phyloP scores from a whole-genome alignment of 2,797 vertebrate species.

The Danio choprae region DNA sequence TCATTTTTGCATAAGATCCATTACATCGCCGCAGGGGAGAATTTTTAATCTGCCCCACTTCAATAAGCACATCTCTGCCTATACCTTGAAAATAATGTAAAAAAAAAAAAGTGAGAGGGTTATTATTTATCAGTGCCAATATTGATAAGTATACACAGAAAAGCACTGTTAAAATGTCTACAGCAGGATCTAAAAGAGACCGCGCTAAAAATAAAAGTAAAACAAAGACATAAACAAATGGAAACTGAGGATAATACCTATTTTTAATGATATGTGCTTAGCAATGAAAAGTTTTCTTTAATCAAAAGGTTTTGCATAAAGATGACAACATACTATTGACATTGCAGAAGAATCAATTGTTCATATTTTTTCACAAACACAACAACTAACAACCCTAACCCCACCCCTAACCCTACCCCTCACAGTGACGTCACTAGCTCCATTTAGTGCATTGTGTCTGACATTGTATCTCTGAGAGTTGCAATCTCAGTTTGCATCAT shows the following conservation, averaged over 20 bases:
- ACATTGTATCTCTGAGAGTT: too few relatives aligned
- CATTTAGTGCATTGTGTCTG: too few relatives aligned
- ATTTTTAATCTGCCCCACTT: conserved; percentile 58
- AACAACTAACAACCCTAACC: too few relatives aligned
- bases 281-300: too few relatives aligned
- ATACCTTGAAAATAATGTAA: conserved; percentile 55
- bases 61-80: conserved; percentile 56
- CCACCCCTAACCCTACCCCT: too few relatives aligned
- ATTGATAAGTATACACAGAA: conserved; percentile 28
- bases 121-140: conserved; percentile 44
- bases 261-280: not conserved
- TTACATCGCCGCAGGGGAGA: conserved; percentile 56
- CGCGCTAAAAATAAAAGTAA: not conserved
- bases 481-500: too few relatives aligned
- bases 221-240: not conserved
- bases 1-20: conserved; percentile 56
- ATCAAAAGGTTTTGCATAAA: too few relatives aligned
- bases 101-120: conserved; percentile 40
- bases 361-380: too few relatives aligned
- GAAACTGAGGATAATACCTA: not conserved
- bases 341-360: too few relatives aligned
- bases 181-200: not conserved
- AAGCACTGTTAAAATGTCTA: conserved; percentile 4
- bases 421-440: too few relatives aligned
- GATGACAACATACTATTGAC: too few relatives aligned